These are phyloP conservation scores for Tragelaphus scriptus DNA, from an alignment of 2,113 vertebrate species.

Conservation along the genomic window DNA sequence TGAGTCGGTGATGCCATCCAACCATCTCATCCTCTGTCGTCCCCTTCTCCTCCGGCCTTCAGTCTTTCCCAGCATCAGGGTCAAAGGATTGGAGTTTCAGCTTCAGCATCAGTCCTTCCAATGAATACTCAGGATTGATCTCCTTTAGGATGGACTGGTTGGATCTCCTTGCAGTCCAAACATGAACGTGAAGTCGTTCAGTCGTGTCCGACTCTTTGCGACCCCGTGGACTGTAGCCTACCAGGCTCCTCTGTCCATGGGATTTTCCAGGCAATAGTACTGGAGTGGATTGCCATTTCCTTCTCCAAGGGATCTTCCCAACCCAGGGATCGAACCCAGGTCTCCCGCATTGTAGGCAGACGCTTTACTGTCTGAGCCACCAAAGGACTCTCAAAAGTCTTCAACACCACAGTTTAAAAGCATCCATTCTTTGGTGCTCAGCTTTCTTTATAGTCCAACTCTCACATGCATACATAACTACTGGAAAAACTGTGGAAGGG, in stretches of 20 bases:
- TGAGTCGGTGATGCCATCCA: neutral
- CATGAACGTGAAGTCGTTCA: too few species aligned
- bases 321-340: too few species aligned
- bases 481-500: neutral
- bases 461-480: neutral
- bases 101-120: neutral
- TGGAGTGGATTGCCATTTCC: too few species aligned
- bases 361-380: too few species aligned
- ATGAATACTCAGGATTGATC: neutral
- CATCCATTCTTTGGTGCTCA: neutral
- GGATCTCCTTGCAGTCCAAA: neutral
- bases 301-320: too few species aligned
- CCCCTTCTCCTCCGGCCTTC: fast-evolving
- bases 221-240: too few species aligned
- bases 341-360: too few species aligned
- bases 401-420: neutral
- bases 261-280: too few species aligned
- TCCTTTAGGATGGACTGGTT: neutral
- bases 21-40: neutral
- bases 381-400: neutral
- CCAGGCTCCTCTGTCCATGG: too few species aligned
- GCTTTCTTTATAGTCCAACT: neutral
- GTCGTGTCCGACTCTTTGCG: too few species aligned
- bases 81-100: neutral
- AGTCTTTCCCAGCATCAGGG: neutral